Evolutionary conservation across 2,797 vertebrate species (phyloP).

Genomic region (Ispidina lecontei): DNA sequence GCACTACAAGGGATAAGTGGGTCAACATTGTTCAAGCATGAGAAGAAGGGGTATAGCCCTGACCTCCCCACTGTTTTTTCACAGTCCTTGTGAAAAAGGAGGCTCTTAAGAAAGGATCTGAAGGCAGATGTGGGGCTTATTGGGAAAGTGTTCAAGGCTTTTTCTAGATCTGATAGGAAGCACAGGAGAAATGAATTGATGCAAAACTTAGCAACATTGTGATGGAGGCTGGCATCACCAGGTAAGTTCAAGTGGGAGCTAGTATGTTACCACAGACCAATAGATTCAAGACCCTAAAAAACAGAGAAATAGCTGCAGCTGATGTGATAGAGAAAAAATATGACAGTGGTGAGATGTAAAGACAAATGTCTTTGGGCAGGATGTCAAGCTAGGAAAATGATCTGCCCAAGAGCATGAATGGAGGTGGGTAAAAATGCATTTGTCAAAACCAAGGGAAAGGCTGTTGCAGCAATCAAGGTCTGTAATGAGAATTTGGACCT

Average conservation of each 20-base stretch:
- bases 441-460: slow-evolving; percentile 1
- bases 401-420: background rate
- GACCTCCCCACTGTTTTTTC: background rate
- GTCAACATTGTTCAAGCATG: background rate
- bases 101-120: background rate
- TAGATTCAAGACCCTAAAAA: background rate
- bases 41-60: background rate
- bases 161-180: background rate
- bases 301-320: background rate
- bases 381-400: slow-evolving; percentile 12
- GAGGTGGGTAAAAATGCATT: background rate
- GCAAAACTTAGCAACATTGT: background rate
- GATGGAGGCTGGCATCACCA: background rate
- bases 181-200: background rate
- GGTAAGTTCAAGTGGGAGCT: background rate
- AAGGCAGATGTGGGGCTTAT: background rate
- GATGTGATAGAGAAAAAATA: background rate
- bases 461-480: background rate
- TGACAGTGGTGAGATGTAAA: background rate
- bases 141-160: background rate
- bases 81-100: background rate
- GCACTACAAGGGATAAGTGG: background rate
- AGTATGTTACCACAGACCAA: background rate
- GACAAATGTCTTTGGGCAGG: slow-evolving; percentile 10
- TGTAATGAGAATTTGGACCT: background rate